These are phyloP conservation scores for Drosophila borborema DNA, from an alignment of 2,888 invertebrate genomes.

Conservation along the genomic window DNA sequence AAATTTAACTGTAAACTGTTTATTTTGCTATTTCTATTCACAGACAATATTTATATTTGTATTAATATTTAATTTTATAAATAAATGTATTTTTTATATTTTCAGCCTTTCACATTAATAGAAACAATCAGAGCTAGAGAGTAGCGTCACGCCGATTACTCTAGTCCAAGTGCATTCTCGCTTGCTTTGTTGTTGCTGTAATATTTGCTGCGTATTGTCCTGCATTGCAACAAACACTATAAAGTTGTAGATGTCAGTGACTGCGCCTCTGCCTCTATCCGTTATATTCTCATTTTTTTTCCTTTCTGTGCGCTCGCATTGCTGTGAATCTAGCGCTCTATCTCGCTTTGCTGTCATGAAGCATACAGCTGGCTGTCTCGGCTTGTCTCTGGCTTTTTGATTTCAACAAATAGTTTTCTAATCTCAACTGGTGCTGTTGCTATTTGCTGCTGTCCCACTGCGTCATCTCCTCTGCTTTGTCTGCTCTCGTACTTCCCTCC, in stretches of 20 bases:
- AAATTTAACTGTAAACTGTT: neutral
- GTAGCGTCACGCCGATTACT: conserved; percentile 9
- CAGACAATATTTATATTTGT: neutral
- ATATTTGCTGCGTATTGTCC: conserved; percentile 51
- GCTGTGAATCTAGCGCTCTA: conserved; percentile 14
- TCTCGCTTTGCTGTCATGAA: conserved; percentile 40
- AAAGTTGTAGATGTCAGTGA: conserved; percentile 18
- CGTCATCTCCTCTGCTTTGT: neutral
- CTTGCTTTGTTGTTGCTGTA: conserved; percentile 34
- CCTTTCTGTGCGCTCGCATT: conserved; percentile 13
- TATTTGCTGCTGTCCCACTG: conserved; percentile 19
- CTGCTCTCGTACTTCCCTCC: neutral
- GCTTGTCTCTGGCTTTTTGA: conserved; percentile 68
- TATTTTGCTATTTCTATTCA: neutral
- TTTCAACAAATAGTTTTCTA: conserved; percentile 78
- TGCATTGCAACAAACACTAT: conserved; percentile 42
- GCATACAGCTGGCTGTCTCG: conserved; percentile 46
- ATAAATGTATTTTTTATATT: neutral
- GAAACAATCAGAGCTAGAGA: neutral
- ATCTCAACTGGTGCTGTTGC: conserved; percentile 61
- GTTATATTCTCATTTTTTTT: conserved; percentile 3
- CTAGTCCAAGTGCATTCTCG: neutral
- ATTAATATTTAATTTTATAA: neutral
- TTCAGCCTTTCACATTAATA: too few species aligned
- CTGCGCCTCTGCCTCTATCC: conserved; percentile 1